A percentile compares a stretch with the other conserved stretches of the same genome.
These are phyloP conservation scores for Melinaea marsaeus DNA, from an alignment of 2,888 invertebrate species.

Conservation along the genomic window DNA sequence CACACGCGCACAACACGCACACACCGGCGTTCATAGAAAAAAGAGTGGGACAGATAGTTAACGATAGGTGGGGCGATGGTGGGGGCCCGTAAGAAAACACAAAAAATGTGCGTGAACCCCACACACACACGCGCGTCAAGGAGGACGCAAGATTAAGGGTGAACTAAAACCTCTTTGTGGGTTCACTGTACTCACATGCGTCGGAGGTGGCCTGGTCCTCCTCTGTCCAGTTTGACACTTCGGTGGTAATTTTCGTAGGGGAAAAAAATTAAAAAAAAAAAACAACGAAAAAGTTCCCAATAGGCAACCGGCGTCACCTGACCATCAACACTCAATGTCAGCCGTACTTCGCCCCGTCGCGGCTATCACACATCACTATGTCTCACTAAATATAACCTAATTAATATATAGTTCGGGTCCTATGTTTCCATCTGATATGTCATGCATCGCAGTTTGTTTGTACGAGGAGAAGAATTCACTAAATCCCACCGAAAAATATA, in stretches of 20 bases:
- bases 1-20: conserved; percentile 54
- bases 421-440: conserved; percentile 76
- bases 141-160: conserved; percentile 63
- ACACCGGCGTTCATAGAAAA: conserved; percentile 63
- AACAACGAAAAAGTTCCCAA: conserved; percentile 62
- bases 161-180: conserved; percentile 20
- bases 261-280: conserved; percentile 44
- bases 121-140: conserved; percentile 54
- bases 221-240: conserved; percentile 77
- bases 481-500: conserved; percentile 49
- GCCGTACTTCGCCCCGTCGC: conserved; percentile 65
- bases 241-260: conserved; percentile 68
- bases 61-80: conserved; percentile 62
- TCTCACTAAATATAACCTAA: conserved; percentile 60
- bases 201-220: conserved; percentile 75
- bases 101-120: conserved; percentile 73
- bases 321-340: conserved; percentile 61
- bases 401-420: conserved; percentile 72
- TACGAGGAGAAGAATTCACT: conserved; percentile 46
- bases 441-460: conserved; percentile 49
- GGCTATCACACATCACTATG: conserved; percentile 54
- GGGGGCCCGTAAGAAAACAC: conserved; percentile 65
- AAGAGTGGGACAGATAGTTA: conserved; percentile 75
- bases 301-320: conserved; percentile 58
- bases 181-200: conserved; percentile 65